Evolutionary conservation across 2,797 vertebrate species (phyloP).

Genomic region (Phrynocephalus forsythii): DNA sequence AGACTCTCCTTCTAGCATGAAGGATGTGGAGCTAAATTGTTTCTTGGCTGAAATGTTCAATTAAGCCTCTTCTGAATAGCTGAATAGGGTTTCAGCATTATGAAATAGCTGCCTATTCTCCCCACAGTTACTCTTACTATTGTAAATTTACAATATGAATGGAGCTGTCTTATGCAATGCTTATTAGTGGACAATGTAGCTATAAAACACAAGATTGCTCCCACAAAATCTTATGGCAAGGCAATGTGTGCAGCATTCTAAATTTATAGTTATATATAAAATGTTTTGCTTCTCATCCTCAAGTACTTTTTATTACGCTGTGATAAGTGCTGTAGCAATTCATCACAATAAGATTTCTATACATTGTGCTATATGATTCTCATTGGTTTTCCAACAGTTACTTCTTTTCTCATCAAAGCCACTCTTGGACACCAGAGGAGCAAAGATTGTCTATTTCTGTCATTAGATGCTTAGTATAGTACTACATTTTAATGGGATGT

Average conservation of each 20-base stretch:
- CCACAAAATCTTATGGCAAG: constrained; percentile 7
- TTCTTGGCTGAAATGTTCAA: no score
- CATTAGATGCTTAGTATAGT: constrained; percentile 22
- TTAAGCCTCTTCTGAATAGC: no score
- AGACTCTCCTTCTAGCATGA: no score
- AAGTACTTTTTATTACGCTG: background rate
- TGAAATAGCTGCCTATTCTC: background rate
- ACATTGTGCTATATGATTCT: background rate
- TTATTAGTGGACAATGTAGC: constrained; percentile 10
- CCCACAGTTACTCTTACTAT: background rate
- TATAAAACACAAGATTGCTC: background rate
- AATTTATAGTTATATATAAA: background rate
- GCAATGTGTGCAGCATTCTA: background rate
- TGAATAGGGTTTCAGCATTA: no score
- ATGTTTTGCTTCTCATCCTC: constrained; percentile 24
- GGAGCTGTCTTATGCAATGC: background rate
- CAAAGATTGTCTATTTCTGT: constrained; percentile 9
- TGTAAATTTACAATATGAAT: background rate
- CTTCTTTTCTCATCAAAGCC: constrained; percentile 6
- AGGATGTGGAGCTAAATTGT: no score
- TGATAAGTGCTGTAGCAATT: background rate
- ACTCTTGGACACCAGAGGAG: constrained; percentile 3
- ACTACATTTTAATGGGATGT: constrained; percentile 51
- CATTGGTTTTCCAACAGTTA: background rate
- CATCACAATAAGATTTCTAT: background rate